A percentile compares a stretch with the other conserved stretches of the same genome.
phyloP scores from a whole-genome alignment of 2,113 vertebrate species.

The Stigmatopora nigra region DNA sequence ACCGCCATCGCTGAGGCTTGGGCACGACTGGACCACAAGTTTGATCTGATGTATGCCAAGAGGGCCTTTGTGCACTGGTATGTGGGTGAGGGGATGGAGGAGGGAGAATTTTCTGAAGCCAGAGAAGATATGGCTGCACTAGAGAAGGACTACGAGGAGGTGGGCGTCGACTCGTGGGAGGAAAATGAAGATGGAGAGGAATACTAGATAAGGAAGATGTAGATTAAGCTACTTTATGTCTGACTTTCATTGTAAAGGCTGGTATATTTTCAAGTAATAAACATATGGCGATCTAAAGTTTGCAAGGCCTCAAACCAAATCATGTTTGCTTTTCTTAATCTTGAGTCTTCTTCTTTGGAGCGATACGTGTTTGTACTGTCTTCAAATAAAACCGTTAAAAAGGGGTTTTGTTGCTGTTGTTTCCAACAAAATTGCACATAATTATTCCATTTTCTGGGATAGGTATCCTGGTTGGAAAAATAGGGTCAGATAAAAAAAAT shows the following conservation, averaged over 20 bases:
- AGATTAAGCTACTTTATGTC: not conserved
- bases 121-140: conserved; percentile 82
- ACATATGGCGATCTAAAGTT: conserved; percentile 15
- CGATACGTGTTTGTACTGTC: conserved; percentile 18
- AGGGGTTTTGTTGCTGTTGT: not conserved
- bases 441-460: no score
- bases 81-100: conserved; percentile 80
- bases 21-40: conserved; percentile 81
- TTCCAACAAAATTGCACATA: not conserved
- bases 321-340: conserved; percentile 25
- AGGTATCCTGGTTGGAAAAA: no score
- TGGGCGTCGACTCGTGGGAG: conserved; percentile 63
- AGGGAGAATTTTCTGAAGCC: conserved; percentile 81
- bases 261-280: conserved; percentile 9
- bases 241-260: conserved; percentile 10
- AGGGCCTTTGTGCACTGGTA: conserved; percentile 82
- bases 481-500: no score
- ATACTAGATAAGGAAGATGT: conserved; percentile 29
- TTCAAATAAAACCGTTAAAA: conserved; percentile 49
- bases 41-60: conserved; percentile 82
- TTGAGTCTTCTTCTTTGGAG: conserved; percentile 16
- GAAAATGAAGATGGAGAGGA: conserved; percentile 56
- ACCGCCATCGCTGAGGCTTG: conserved; percentile 81
- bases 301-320: conserved; percentile 14
- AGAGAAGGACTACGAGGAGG: conserved; percentile 86